Percentiles rank a stretch among this genome's conserved stretches.
phyloP scores from a whole-genome alignment of 1,140 invertebrate genomes.

The Agraylea sexmaculata region DNA sequence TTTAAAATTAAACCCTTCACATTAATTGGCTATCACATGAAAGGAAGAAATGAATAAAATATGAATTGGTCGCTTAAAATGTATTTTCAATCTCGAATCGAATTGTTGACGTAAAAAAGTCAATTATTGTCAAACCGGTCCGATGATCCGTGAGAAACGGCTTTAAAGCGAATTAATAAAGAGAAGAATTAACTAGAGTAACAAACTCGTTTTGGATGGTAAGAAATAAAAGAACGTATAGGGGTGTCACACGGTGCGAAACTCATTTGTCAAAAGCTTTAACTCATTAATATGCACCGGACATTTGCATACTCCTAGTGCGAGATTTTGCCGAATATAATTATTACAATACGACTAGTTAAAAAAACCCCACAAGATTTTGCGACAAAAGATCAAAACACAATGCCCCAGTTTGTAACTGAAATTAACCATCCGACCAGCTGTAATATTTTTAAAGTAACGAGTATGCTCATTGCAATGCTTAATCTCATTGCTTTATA shows the following conservation, averaged over 20 bases:
- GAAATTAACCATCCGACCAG: slow-evolving; percentile 6
- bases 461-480: slow-evolving; percentile 4
- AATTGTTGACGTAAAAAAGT: no score
- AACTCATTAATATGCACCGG: slow-evolving; percentile 6
- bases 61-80: no score
- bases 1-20: no score
- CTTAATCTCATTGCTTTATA: slow-evolving; percentile 9
- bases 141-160: no score
- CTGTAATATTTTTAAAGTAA: slow-evolving; percentile 7
- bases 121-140: no score
- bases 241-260: neutral
- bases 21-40: no score
- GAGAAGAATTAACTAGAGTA: no score
- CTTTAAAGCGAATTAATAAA: no score
- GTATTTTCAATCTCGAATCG: no score
- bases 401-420: neutral
- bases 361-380: neutral
- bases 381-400: neutral
- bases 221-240: neutral
- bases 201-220: neutral
- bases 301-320: neutral
- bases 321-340: neutral
- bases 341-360: neutral
- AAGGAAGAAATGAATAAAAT: no score
- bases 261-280: neutral